Evolutionary conservation across 2,113 vertebrate species (phyloP), one percentile per base, ranked within the genome.

Genomic region (Pandion haliaetus): DNA sequence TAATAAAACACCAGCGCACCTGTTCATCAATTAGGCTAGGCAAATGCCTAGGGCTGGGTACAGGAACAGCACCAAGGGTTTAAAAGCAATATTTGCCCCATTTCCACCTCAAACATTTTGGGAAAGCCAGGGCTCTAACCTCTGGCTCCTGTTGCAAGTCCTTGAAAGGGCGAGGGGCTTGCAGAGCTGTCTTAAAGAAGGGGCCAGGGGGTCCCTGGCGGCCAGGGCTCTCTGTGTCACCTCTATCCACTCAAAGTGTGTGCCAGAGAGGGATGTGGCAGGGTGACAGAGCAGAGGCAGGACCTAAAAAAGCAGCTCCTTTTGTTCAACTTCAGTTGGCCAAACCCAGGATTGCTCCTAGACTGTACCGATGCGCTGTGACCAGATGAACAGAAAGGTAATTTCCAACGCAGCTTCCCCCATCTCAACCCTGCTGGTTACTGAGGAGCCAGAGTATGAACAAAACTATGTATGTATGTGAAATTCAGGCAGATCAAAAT

Each of bases 401-500:
- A 10, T 32, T 88, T 81, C 76, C 44, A 82, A 36, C 3, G 6
- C 45, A 32, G 28, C 14, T 62, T 88, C 40, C 63, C 24, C 24
- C 31, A n/a, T 47, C 50, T 77, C 38, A 90, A 42, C 9, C n/a
- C 45, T 42, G 32, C 10, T 90, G 23, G 38, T 32, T 71, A 47
- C 74, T 34, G 54, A 92, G n/a, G 24, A 88, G 86, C 12, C 58
- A 77, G 40, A 45, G 13, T 17, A 54, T 9, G 72, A 88, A 72
- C 25, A 82, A 67, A 90, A 59, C 40, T 57, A 17, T 13, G 18
- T 17, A 36, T 20, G 10, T 29, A 31, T 12, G 36, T 63, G 71
- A 77, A 83, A 72, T 61, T 85, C 47, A 57, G 17, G 54, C 17
- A 76, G 55, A 93, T 36, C 29, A 90, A 87, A 95, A 90, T 24